These are phyloP conservation scores for Zaprionus ghesquierei DNA, from an alignment of 1,140 invertebrate genomes.

Conservation along the genomic window DNA sequence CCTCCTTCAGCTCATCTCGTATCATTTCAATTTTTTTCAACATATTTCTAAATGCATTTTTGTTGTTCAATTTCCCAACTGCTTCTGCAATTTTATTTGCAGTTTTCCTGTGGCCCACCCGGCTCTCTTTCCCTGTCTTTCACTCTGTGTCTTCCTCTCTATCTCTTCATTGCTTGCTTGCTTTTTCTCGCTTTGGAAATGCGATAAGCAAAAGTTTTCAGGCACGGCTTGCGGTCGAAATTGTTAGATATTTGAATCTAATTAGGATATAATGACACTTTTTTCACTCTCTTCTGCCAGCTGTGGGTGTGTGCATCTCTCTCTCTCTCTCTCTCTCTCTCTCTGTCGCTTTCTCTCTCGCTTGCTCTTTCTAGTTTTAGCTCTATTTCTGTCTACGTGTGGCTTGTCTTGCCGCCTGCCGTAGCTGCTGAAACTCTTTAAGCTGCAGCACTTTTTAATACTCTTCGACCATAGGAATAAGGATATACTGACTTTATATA, in stretches of 20 bases:
- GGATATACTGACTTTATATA: too few relatives aligned
- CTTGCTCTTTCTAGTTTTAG: background rate
- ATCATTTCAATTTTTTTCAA: conserved; percentile 38
- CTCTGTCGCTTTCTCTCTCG: background rate
- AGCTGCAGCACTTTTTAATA: background rate
- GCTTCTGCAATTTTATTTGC: conserved; percentile 78
- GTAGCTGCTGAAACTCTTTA: background rate
- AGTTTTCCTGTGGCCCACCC: conserved; percentile 27
- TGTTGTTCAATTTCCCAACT: conserved; percentile 77
- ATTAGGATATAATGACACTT: conserved; percentile 74
- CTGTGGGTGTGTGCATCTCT: background rate
- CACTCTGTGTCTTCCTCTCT: background rate
- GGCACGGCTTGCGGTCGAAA: conserved; percentile 64
- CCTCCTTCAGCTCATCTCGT: conserved; percentile 12
- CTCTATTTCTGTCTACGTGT: background rate
- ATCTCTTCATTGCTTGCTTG: conserved; percentile 26
- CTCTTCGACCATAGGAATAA: too few relatives aligned
- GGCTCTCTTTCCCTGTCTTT: background rate
- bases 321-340: background rate
- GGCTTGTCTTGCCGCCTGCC: too few relatives aligned
- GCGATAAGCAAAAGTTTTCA: conserved; percentile 64
- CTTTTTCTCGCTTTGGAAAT: conserved; percentile 44
- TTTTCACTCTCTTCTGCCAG: conserved; percentile 18
- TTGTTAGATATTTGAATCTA: conserved; percentile 73
- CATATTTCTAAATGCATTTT: conserved; percentile 80